A percentile compares a stretch with the other conserved stretches of the same genome.
Conservation (phyloP, 2,888 invertebrate species). For the Esperia sulphurella region DNA sequence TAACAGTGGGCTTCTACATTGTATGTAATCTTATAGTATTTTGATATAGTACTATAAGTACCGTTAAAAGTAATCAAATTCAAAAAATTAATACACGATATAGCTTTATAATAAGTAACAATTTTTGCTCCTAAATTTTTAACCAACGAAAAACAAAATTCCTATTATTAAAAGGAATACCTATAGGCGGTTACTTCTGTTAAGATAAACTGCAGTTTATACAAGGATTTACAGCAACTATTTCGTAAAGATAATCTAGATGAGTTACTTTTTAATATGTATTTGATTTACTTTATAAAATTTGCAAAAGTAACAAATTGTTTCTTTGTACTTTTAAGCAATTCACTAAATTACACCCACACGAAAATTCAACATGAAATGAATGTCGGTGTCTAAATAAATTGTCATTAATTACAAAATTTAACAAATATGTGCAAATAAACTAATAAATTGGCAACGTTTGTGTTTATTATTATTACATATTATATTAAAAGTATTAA, state of each 20-base stretch:
- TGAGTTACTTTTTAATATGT: constrained; percentile 63
- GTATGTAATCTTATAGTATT: constrained; percentile 45
- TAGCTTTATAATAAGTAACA: constrained; percentile 66
- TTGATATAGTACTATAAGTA: constrained; percentile 30
- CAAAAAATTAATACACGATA: constrained; percentile 50
- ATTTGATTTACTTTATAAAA: constrained; percentile 81
- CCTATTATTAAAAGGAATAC: constrained; percentile 41
- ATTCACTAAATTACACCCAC: constrained; percentile 81
- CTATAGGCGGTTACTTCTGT: constrained; percentile 41
- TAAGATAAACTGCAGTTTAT: constrained; percentile 51
- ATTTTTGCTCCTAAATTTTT: constrained; percentile 61
- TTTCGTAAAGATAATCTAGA: constrained; percentile 70
- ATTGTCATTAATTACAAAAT: constrained; percentile 72
- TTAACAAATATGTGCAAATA: constrained; percentile 77
- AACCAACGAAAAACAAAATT: constrained; percentile 58
- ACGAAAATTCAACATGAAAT: constrained; percentile 68
- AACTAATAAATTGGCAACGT: constrained; percentile 76
- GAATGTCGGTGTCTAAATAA: constrained; percentile 71
- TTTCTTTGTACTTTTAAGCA: constrained; percentile 85
- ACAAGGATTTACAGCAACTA: constrained; percentile 70
- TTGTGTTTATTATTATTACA: constrained; percentile 63
- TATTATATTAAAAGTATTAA: constrained; percentile 44
- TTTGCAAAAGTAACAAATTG: constrained; percentile 86
- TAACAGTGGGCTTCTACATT: constrained; percentile 48
- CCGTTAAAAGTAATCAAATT: constrained; percentile 46